Conservation (phyloP, 2,797 vertebrate species). For the Salarias fasciatus region DNA sequence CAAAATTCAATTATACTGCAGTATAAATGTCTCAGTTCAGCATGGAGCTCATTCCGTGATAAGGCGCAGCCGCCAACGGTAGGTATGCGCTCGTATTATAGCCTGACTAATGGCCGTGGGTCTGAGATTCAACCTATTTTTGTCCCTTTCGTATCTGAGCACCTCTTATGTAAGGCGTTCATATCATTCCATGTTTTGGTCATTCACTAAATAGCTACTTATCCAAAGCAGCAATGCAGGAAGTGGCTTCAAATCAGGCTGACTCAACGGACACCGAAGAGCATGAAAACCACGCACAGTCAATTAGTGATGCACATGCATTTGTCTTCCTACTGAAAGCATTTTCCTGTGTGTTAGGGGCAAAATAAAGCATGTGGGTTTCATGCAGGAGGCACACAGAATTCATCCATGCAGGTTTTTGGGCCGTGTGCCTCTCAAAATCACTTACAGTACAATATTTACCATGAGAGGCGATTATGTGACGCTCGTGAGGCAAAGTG, state of each 20-base stretch:
- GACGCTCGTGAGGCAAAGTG: conserved; percentile 30
- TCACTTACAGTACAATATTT: conserved; percentile 22
- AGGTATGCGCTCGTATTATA: conserved; percentile 47
- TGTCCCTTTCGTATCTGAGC: conserved; percentile 21
- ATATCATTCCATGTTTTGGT: conserved; percentile 59
- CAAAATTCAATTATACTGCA: conserved; percentile 52
- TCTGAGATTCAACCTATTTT: conserved; percentile 35
- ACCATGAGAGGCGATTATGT: conserved; percentile 13
- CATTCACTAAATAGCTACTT: conserved; percentile 63
- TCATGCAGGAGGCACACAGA: conserved; percentile 21
- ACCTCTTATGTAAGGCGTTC: conserved; percentile 59
- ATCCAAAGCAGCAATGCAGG: conserved; percentile 48
- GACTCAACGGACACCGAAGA: conserved; percentile 55
- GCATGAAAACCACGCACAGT: conserved; percentile 39
- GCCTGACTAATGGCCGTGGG: conserved; percentile 48
- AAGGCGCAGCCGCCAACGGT: conserved; percentile 36
- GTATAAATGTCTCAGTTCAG: conserved; percentile 33
- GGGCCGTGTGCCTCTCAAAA: background rate
- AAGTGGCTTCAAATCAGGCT: conserved; percentile 54
- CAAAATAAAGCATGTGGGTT: conserved; percentile 45
- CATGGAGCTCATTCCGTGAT: conserved; percentile 35
- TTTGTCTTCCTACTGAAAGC: conserved; percentile 55
- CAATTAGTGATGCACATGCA: conserved; percentile 55
- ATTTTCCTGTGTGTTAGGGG: conserved; percentile 31
- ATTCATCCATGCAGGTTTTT: conserved; percentile 13